phyloP scores from a whole-genome alignment of 2,797 vertebrate species.

The Serranus cabrilla region DNA sequence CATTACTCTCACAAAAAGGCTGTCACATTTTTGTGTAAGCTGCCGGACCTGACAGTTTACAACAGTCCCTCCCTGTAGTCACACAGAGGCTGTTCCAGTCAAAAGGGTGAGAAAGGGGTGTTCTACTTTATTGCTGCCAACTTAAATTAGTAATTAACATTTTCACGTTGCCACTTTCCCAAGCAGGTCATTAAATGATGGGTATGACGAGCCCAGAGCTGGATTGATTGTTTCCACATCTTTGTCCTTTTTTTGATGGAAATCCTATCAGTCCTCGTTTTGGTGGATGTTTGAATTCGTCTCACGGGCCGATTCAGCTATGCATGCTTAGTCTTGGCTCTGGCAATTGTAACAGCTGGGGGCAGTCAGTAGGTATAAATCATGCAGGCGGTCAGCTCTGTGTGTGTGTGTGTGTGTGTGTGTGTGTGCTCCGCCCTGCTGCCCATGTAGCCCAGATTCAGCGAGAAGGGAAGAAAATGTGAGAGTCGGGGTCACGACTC shows the following conservation, averaged over 20 bases:
- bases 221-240: constrained; percentile 12
- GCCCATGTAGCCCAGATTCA: constrained; percentile 55
- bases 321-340: constrained; percentile 85
- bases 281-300: constrained; percentile 72
- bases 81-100: constrained; percentile 48
- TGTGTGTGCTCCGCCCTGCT: constrained; percentile 70
- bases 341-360: constrained; percentile 84
- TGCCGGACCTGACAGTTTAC: constrained; percentile 74
- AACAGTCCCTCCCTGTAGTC: constrained; percentile 54
- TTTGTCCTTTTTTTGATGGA: constrained; percentile 33
- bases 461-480: constrained; percentile 60
- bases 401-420: constrained; percentile 73
- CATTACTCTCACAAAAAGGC: constrained; percentile 78
- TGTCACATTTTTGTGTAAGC: constrained; percentile 75
- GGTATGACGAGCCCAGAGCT: too few species aligned
- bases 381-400: constrained; percentile 77
- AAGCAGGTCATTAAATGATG: constrained; percentile 19
- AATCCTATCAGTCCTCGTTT: constrained; percentile 60
- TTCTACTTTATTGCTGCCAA: constrained; percentile 51
- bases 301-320: constrained; percentile 72
- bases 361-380: constrained; percentile 87
- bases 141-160: constrained; percentile 53
- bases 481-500: constrained; percentile 53
- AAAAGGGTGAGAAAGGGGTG: constrained; percentile 42
- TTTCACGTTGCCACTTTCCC: constrained; percentile 39